These are phyloP conservation scores for Globicephala melas DNA, from an alignment of 2,113 vertebrate genomes.

Conservation along the genomic window DNA sequence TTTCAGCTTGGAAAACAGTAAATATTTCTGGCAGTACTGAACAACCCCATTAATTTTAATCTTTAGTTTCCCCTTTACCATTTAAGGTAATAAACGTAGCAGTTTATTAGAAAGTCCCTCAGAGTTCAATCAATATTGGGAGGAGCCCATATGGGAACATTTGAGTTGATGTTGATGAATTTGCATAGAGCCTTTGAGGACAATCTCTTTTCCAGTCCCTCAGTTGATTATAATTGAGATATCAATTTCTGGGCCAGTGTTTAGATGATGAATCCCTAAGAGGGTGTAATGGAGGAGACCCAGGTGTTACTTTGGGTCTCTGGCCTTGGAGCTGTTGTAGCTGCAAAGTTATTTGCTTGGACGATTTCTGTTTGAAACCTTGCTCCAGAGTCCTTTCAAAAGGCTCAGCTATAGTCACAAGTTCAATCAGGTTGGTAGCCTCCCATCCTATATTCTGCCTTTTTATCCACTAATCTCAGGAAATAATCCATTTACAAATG, in stretches of 20 bases:
- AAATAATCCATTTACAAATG: not conserved
- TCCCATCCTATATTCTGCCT: not conserved
- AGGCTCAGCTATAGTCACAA: not conserved
- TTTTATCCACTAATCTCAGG: not conserved
- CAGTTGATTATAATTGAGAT: not conserved
- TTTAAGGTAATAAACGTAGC: not conserved
- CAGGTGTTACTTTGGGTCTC: not conserved
- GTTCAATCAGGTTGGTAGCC: not conserved
- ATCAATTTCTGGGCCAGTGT: not conserved
- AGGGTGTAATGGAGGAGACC: not conserved
- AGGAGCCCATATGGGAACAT: not conserved
- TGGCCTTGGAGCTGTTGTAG: not conserved
- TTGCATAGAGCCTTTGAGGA: not conserved
- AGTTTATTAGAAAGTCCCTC: not conserved
- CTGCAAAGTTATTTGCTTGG: not conserved
- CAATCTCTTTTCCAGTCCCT: not conserved
- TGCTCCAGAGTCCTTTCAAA: not conserved
- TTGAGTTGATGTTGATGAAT: not conserved
- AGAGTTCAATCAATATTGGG: not conserved
- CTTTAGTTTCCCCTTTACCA: not conserved
- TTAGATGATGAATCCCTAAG: not conserved
- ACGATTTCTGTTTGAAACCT: not conserved
- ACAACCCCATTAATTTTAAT: not conserved
- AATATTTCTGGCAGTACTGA: not conserved
- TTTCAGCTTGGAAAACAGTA: not conserved